Evolutionary conservation across 2,797 vertebrate genomes (phyloP), one percentile per base, ranked within the genome.

Genomic region (Scomberomorus guttatus): DNA sequence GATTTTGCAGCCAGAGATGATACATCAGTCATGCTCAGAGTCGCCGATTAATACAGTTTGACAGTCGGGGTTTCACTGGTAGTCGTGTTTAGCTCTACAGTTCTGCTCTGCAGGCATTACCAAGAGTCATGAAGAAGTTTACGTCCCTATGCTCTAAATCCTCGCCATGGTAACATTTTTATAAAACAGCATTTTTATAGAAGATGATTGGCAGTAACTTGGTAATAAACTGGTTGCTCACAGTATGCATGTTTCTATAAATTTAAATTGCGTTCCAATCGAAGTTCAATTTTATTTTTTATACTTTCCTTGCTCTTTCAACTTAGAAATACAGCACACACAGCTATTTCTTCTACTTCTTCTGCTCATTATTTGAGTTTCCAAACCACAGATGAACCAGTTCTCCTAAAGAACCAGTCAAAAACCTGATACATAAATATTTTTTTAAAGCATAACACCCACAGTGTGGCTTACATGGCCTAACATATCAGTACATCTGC

Each of bases 21-120:
- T 27, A 10, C 44, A 42, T 8, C 44, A 29, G 46, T 48, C 6
- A 17, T 48, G 44, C 72, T 62, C 59, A 24, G 50, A 72, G 37
- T 11, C 7, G 15, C 12, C 17, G 65, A 83, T 73, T 52, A 15
- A 81, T 73, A n/a, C 15, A 57, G 48, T 64, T 32, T 79, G 72
- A 73, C 61, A 63, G 46, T 20, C 4, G 10, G 7, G 42, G 15
- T 63, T 61, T 72, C 46, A 61, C 62, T 39, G 37, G 48, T 42
- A 9, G 62, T 25, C 22, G 4, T 63, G 63, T 76, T 72, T 29
- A 39, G 32, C 8, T 73, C 42, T 11, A 11, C 52, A 46, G 55
- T 34, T 71, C 42, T 48, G 50, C 39, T 56, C 54, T 37, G 42
- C 13, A 6, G n/a, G 27, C 22, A 42, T 24, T 37, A 6, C 2